Conservation (phyloP, 2,797 vertebrate genomes). For the Gymnoscopelus microlampas region DNA sequence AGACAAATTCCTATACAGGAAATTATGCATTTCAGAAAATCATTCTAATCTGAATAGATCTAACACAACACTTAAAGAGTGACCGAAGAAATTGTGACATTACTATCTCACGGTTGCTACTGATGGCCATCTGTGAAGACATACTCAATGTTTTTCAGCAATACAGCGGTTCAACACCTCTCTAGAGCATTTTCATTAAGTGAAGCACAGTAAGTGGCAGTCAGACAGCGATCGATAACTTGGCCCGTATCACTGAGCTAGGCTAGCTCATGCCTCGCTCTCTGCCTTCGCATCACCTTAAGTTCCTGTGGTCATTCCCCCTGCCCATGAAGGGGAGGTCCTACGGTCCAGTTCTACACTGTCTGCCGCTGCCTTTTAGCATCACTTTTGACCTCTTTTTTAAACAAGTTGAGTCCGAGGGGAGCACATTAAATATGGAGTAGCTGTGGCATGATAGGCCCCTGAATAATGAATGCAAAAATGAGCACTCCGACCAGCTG, state of each 20-base stretch:
- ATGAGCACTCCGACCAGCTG: conserved; percentile 68
- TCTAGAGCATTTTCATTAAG: neutral
- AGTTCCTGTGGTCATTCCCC: neutral
- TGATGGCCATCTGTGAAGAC: conserved; percentile 4
- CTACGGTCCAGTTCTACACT: conserved; percentile 17
- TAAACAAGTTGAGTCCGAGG: conserved; percentile 59
- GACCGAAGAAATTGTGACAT: neutral
- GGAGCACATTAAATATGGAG: conserved; percentile 70
- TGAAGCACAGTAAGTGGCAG: conserved; percentile 8
- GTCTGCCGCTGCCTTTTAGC: conserved; percentile 41
- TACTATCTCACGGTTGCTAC: neutral
- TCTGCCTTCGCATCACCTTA: too few species aligned
- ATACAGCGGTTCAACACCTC: conserved; percentile 17
- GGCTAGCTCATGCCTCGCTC: conserved; percentile 32
- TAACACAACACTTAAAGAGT: neutral
- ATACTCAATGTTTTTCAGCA: conserved; percentile 9
- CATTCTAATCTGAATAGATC: neutral
- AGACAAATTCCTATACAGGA: too few species aligned
- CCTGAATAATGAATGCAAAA: conserved; percentile 77
- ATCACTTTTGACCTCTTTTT: conserved; percentile 43
- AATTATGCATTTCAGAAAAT: too few species aligned
- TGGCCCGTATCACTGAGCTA: conserved; percentile 49
- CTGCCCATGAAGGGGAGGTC: conserved; percentile 8
- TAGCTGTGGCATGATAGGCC: conserved; percentile 64
- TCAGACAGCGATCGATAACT: conserved; percentile 25